Base-by-base conservation (phyloP, 2,797 vertebrate species). In the Mormyrops attenuatus region DNA sequence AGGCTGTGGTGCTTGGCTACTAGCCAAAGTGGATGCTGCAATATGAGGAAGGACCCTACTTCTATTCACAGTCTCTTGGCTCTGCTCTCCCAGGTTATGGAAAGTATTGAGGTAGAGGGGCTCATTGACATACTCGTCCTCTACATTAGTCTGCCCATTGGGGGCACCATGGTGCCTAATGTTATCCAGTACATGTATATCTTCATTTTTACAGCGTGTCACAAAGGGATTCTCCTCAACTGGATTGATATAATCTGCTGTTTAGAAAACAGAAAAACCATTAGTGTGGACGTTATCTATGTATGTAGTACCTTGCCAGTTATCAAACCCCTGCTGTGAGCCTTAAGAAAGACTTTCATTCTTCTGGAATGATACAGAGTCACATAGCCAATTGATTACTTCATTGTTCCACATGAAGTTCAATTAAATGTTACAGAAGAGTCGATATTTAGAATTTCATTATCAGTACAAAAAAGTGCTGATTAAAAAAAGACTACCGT, bases 191-290 rank as follows among this genome's bases (percentile, higher is more conserved):
- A 96, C 94, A 44, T 98, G 98, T 82, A 97, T 95, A 20, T 99
- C 98, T 85, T 98, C 97, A 0, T 99, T 99, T 93, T 98, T 97
- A 1, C 98, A 96, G 5, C 97, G 97, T 26, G 98, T 96, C 60
- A 98, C 98, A 44, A 99, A 99, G 0, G 99, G 99, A 91, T 99
- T 99, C 93, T 99, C 99, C 90, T 99, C 99, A 50, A 99, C 97
- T 0, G 98, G 97, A 93, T 97, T 98, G 88, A 98, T 95, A 94
- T 97, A 98, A 93, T 99, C 98, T 99, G 92, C 6, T 89, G 87
- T 90, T 91, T 87, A 90, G 0, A 17, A 9, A 8, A 86, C n/a
- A 26, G 52, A 47, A 80, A 47, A 26, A 82, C 0, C 20, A 50
- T 87, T 26, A 69, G 5, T 44, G 5, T 1, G 8, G 22, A 15